Evolutionary conservation across 1,140 invertebrate genomes (phyloP).

Genomic region (Zaprionus kolodkinae): DNA sequence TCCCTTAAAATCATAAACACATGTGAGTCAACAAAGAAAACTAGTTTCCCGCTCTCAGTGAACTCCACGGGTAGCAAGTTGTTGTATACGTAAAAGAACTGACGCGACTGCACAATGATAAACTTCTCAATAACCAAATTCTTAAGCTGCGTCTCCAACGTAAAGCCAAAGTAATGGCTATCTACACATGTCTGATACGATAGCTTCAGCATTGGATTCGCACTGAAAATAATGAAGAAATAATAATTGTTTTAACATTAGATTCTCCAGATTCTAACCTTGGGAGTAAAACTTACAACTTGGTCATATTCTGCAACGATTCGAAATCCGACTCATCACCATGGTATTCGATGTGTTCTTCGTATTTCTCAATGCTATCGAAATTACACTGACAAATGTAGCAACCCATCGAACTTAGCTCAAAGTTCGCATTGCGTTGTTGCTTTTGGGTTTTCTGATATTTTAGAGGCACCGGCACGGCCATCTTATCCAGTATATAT

Average conservation of each 20-base stretch:
- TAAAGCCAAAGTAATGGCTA: conserved; percentile 80
- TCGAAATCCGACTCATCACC: conserved; percentile 76
- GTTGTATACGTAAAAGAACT: conserved; percentile 74
- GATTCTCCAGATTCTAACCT: not conserved
- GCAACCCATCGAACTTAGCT: conserved; percentile 65
- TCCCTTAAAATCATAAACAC: conserved; percentile 70
- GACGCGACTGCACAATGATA: conserved; percentile 72
- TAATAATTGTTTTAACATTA: not conserved
- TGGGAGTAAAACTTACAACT: conserved; percentile 48
- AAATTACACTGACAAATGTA: conserved; percentile 76
- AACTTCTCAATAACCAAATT: conserved; percentile 72
- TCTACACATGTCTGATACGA: conserved; percentile 70
- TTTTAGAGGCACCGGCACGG: conserved; percentile 39
- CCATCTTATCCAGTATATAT: conserved; percentile 51
- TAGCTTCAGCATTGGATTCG: conserved; percentile 49
- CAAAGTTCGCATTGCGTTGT: conserved; percentile 36
- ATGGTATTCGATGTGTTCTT: conserved; percentile 74
- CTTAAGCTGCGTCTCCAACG: conserved; percentile 46
- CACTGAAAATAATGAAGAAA: conserved; percentile 37
- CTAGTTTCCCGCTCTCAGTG: conserved; percentile 30
- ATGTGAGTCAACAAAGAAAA: conserved; percentile 79
- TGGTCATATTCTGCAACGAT: conserved; percentile 57
- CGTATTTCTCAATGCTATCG: conserved; percentile 65
- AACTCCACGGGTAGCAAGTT: conserved; percentile 57
- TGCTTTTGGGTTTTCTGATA: conserved; percentile 65